phyloP scores from a whole-genome alignment of 92 coral and sea anemone species.

The Epizoanthus fatuus region DNA sequence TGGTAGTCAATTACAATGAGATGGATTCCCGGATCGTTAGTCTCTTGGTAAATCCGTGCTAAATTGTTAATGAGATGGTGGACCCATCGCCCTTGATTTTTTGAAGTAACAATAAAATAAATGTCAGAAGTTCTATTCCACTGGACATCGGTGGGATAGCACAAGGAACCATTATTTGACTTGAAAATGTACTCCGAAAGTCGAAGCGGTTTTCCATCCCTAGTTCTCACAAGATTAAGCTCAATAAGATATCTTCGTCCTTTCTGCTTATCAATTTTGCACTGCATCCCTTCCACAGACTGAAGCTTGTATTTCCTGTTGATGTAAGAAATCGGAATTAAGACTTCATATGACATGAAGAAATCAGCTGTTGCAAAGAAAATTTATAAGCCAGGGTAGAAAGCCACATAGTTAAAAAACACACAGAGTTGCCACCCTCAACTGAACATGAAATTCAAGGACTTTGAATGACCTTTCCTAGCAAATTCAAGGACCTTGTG shows the following conservation, averaged over 20 bases:
- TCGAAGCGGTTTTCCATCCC: slow-evolving; percentile 54
- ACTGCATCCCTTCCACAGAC: slow-evolving; percentile 71
- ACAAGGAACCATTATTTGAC: slow-evolving; percentile 49
- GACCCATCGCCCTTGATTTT: slow-evolving; percentile 86
- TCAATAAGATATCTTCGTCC: slow-evolving; percentile 84
- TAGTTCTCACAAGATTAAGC: slow-evolving; percentile 59
- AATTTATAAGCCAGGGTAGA: too few species aligned
- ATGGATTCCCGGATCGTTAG: slow-evolving; percentile 76
- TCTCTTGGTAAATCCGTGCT: slow-evolving; percentile 68
- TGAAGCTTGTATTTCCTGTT: slow-evolving; percentile 65
- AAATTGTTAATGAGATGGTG: slow-evolving; percentile 83
- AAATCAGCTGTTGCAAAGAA: too few species aligned
- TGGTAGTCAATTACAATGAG: slow-evolving; percentile 80
- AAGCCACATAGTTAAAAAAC: too few species aligned
- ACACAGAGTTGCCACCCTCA: too few species aligned
- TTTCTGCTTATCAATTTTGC: slow-evolving; percentile 55
- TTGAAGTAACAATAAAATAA: slow-evolving; percentile 71
- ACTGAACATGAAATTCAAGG: too few species aligned
- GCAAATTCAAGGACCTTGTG: too few species aligned
- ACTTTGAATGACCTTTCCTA: too few species aligned
- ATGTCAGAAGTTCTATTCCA: slow-evolving; percentile 81
- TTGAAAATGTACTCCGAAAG: slow-evolving; percentile 83
- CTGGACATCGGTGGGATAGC: slow-evolving; percentile 68
- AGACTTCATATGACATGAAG: too few species aligned
- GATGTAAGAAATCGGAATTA: too few species aligned